Percentiles rank a stretch among this genome's conserved stretches.
phyloP scores from a whole-genome alignment of 1,140 invertebrate genomes.

The Probaryconus sp. region DNA sequence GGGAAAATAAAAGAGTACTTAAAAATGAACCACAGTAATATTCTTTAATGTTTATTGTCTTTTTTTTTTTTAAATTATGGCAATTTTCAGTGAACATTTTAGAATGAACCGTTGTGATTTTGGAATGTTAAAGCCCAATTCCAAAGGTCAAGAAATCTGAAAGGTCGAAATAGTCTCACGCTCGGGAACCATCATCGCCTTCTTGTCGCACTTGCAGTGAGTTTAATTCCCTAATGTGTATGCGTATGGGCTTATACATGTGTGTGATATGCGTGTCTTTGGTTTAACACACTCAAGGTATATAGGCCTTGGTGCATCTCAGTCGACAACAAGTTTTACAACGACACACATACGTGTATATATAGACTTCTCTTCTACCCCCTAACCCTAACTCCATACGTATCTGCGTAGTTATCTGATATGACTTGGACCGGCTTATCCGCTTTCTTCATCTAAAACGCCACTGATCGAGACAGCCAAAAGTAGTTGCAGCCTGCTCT shows the following conservation, averaged over 20 bases:
- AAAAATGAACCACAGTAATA: too few relatives aligned
- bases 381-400: constrained; percentile 58
- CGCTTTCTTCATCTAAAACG: constrained; percentile 65
- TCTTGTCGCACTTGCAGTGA: constrained; percentile 58
- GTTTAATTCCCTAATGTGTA: constrained; percentile 35
- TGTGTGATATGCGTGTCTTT: constrained; percentile 13
- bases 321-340: constrained; percentile 45
- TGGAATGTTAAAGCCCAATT: too few relatives aligned
- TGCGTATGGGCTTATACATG: constrained; percentile 1
- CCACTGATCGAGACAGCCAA: constrained; percentile 65
- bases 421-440: constrained; percentile 66
- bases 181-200: constrained; percentile 34
- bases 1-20: background rate
- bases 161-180: constrained; percentile 59
- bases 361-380: constrained; percentile 60
- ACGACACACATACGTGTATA: constrained; percentile 40
- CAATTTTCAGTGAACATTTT: too few relatives aligned
- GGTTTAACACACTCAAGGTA: constrained; percentile 22
- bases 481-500: constrained; percentile 37
- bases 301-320: constrained; percentile 21
- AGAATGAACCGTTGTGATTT: too few relatives aligned
- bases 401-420: constrained; percentile 72
- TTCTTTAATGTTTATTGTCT: too few relatives aligned
- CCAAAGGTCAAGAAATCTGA: constrained; percentile 15
- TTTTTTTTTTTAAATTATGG: too few relatives aligned